Conservation (phyloP, 2,113 vertebrate genomes). For the Perccottus glenii region DNA sequence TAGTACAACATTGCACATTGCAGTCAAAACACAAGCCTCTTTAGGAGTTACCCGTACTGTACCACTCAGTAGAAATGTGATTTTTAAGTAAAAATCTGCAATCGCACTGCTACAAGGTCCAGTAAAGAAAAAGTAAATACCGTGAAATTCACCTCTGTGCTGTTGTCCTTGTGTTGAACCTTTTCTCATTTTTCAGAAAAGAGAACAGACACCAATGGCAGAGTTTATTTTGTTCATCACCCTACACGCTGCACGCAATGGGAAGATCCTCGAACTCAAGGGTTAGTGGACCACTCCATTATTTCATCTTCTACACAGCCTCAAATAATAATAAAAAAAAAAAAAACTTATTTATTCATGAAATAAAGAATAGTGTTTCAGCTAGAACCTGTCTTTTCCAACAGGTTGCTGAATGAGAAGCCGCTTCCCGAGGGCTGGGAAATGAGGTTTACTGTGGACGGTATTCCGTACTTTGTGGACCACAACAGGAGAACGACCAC, state of each 20-base stretch:
- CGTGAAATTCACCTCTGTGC: too few relatives aligned
- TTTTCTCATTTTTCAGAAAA: conserved; percentile 80
- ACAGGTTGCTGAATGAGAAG: conserved; percentile 94
- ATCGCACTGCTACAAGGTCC: too few relatives aligned
- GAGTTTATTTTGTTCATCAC: conserved; percentile 98
- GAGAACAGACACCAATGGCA: conserved; percentile 91
- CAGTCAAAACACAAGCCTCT: too few relatives aligned
- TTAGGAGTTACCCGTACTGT: too few relatives aligned
- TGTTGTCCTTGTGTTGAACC: background rate
- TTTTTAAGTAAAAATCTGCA: too few relatives aligned
- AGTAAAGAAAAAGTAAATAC: too few relatives aligned
- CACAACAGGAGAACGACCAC: conserved; percentile 96
- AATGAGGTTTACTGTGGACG: conserved; percentile 98
- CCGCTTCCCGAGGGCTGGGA: conserved; percentile 98
- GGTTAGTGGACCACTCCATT: conserved; percentile 77
- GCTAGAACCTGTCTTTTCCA: background rate
- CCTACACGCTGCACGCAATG: conserved; percentile 92
- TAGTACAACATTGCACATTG: too few relatives aligned
- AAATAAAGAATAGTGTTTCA: background rate
- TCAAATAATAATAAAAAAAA: background rate
- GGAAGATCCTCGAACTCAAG: conserved; percentile 96
- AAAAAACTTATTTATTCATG: background rate
- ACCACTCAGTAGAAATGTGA: too few relatives aligned
- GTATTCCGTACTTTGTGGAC: conserved; percentile 98
- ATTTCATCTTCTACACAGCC: background rate